A percentile compares a stretch with the other conserved stretches of the same genome.
Evolutionary conservation across 2,113 vertebrate genomes (phyloP).

Genomic region (Sturnus vulgaris): DNA sequence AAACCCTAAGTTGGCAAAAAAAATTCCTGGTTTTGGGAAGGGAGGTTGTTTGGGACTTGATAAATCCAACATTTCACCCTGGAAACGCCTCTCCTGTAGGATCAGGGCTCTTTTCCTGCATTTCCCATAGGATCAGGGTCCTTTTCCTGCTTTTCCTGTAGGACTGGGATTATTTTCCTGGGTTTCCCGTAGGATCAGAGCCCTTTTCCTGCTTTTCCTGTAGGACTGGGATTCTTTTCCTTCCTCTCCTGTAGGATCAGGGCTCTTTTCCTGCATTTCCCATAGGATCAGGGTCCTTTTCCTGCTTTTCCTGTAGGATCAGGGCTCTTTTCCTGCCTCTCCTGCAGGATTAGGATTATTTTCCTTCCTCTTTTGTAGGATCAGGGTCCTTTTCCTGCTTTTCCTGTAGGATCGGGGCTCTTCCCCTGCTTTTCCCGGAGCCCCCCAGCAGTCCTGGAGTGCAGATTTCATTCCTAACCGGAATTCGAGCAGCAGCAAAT

Average conservation of each 20-base stretch:
- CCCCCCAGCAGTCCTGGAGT: background rate
- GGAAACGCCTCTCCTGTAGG: background rate
- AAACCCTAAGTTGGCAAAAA: background rate
- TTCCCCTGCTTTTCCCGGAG: background rate
- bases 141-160: background rate
- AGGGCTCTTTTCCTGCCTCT: too few relatives aligned
- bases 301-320: rapidly evolving
- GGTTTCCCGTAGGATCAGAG: background rate
- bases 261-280: background rate
- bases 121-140: background rate
- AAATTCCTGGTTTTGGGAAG: rapidly evolving
- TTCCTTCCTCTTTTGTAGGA: background rate
- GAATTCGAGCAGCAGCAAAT: background rate
- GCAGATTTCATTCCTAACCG: background rate
- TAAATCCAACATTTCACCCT: background rate
- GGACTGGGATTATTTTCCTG: background rate
- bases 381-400: background rate
- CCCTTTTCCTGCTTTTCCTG: background rate
- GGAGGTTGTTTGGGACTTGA: background rate
- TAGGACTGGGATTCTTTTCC: background rate
- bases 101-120: background rate
- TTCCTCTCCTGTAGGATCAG: rapidly evolving
- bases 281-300: rapidly evolving
- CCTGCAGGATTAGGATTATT: background rate
- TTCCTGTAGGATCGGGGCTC: background rate